A percentile compares a stretch with the other conserved stretches of the same genome.
phyloP scores from a whole-genome alignment of 1,140 invertebrate genomes.

The Diachasma alloeum region DNA sequence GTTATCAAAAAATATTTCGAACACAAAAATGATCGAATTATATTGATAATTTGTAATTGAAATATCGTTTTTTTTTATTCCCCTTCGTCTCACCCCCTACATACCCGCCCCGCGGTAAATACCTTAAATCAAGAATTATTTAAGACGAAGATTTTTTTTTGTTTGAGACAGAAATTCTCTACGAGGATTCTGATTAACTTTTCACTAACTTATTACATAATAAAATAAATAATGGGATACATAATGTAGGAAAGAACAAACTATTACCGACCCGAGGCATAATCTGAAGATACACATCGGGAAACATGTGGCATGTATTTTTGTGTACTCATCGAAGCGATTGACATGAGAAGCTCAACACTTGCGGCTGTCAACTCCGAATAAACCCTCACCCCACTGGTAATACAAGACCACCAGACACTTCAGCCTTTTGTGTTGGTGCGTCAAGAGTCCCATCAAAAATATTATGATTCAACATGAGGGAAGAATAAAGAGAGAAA shows the following conservation, averaged over 20 bases:
- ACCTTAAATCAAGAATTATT: too few species aligned
- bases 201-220: too few species aligned
- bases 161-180: too few species aligned
- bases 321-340: slow-evolving; percentile 35
- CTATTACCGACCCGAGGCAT: not conserved
- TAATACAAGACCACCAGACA: not conserved
- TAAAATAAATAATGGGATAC: too few species aligned
- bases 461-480: slow-evolving; percentile 12
- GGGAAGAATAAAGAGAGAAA: not conserved
- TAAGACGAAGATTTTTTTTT: too few species aligned
- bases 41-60: too few species aligned
- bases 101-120: too few species aligned
- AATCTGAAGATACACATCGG: not conserved
- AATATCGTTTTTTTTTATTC: too few species aligned
- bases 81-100: too few species aligned
- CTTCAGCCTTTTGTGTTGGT: slow-evolving; percentile 21
- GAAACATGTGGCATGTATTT: not conserved
- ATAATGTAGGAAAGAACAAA: not conserved
- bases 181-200: too few species aligned
- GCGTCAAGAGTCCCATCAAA: slow-evolving; percentile 21
- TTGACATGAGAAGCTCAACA: slow-evolving; percentile 60
- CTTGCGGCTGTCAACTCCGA: slow-evolving; percentile 44
- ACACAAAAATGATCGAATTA: too few species aligned
- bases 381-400: not conserved
- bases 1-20: too few species aligned